Evolutionary conservation across 1,140 invertebrate genomes (phyloP).

Genomic region (Ostrea edulis): DNA sequence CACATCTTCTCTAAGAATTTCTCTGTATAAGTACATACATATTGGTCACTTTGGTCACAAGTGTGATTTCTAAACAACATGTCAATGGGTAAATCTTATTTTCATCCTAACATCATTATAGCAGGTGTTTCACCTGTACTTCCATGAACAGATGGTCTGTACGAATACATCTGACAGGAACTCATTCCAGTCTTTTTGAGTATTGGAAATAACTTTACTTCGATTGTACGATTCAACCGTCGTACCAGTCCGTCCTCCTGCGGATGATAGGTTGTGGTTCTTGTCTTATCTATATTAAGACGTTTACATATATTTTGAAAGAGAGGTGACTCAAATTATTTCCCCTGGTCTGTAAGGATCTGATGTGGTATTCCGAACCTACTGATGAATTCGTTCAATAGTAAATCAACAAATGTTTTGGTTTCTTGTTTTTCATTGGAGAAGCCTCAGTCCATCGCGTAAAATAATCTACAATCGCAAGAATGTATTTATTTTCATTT

Average conservation of each 20-base stretch:
- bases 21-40: no score
- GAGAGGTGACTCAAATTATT: constrained; percentile 51
- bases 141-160: constrained; percentile 43
- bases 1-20: no score
- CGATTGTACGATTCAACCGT: constrained; percentile 54
- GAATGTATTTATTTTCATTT: no score
- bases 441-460: no score
- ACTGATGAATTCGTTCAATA: constrained; percentile 55
- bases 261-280: constrained; percentile 43
- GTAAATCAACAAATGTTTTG: constrained; percentile 55
- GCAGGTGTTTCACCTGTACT: constrained; percentile 41
- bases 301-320: no score
- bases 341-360: constrained; percentile 44
- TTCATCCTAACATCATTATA: constrained; percentile 50
- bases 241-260: constrained; percentile 59
- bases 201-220: constrained; percentile 21
- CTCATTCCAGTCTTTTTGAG: constrained; percentile 46
- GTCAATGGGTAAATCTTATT: constrained; percentile 49
- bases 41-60: not conserved
- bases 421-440: no score
- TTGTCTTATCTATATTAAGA: no score
- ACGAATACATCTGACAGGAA: constrained; percentile 34
- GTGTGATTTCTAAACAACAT: constrained; percentile 9
- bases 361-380: constrained; percentile 50
- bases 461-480: no score